Conservation (phyloP, 2,888 invertebrate genomes). For the Xylota segnis region DNA sequence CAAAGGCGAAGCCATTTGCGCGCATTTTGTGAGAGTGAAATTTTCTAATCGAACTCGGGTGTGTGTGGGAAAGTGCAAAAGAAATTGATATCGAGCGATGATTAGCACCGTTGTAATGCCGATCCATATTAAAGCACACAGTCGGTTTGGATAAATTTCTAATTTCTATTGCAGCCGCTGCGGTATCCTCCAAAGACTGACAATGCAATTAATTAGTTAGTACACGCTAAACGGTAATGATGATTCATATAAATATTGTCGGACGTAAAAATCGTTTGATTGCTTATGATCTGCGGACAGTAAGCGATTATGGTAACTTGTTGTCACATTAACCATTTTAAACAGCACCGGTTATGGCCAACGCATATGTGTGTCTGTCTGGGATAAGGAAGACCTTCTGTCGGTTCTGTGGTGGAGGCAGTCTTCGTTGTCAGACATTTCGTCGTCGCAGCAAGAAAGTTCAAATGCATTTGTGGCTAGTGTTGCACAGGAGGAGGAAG, state of each 20-base stretch:
- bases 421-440: background rate
- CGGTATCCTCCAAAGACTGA: slow-evolving; percentile 17
- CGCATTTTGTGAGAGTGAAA: slow-evolving; percentile 63
- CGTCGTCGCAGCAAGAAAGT: slow-evolving; percentile 18
- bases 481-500: background rate
- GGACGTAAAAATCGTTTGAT: slow-evolving; percentile 38
- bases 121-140: slow-evolving; percentile 40
- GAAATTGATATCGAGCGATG: slow-evolving; percentile 64
- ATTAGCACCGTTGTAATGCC: slow-evolving; percentile 53
- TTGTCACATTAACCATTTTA: slow-evolving; percentile 44
- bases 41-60: slow-evolving; percentile 66
- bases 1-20: background rate
- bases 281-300: slow-evolving; percentile 10
- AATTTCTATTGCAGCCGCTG: slow-evolving; percentile 41
- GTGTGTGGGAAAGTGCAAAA: slow-evolving; percentile 73
- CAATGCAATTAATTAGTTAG: slow-evolving; percentile 54
- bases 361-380: background rate
- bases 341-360: slow-evolving; percentile 31
- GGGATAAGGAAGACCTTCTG: slow-evolving; percentile 38
- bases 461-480: background rate
- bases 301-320: slow-evolving; percentile 64
- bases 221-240: slow-evolving; percentile 29
- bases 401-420: background rate
- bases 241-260: slow-evolving; percentile 28
- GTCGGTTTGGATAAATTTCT: slow-evolving; percentile 61